Evolutionary conservation across 2,888 invertebrate species (phyloP).

Genomic region (Volucella bombylans): DNA sequence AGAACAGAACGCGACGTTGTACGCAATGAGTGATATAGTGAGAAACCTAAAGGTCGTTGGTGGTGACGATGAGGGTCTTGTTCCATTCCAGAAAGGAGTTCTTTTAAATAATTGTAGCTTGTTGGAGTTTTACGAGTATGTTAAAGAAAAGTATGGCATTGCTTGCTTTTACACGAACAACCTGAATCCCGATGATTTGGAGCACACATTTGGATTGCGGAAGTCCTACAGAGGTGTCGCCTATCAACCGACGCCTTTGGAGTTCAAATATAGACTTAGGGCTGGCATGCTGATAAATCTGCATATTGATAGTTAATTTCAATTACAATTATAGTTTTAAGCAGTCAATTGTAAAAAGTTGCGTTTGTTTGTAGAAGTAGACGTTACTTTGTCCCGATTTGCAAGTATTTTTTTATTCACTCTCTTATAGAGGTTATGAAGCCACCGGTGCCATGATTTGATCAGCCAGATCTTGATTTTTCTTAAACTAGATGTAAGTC

Average conservation of each 20-base stretch:
- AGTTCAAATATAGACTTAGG: conserved; percentile 32
- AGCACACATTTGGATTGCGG: conserved; percentile 38
- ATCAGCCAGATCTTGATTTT: no score
- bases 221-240: conserved; percentile 27
- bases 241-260: conserved; percentile 15
- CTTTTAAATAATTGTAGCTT: conserved; percentile 27
- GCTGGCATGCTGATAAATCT: conserved; percentile 32
- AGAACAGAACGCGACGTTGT: conserved; percentile 18
- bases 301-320: neutral
- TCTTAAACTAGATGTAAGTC: no score
- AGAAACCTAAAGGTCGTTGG: neutral
- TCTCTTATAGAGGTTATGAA: no score
- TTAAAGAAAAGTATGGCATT: neutral
- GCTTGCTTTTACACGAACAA: conserved; percentile 37
- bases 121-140: conserved; percentile 15
- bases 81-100: conserved; percentile 22
- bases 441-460: no score
- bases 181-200: conserved; percentile 39
- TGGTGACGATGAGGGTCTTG: neutral
- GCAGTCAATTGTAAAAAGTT: no score
- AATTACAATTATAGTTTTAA: no score
- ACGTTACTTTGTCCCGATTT: no score
- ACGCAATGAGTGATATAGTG: conserved; percentile 13
- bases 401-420: no score
- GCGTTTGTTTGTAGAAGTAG: no score